A percentile compares a stretch with the other conserved stretches of the same genome.
These are phyloP conservation scores for Amphiura filiformis DNA, from an alignment of 35 echinoderm and acorn worm species.

Conservation along the genomic window DNA sequence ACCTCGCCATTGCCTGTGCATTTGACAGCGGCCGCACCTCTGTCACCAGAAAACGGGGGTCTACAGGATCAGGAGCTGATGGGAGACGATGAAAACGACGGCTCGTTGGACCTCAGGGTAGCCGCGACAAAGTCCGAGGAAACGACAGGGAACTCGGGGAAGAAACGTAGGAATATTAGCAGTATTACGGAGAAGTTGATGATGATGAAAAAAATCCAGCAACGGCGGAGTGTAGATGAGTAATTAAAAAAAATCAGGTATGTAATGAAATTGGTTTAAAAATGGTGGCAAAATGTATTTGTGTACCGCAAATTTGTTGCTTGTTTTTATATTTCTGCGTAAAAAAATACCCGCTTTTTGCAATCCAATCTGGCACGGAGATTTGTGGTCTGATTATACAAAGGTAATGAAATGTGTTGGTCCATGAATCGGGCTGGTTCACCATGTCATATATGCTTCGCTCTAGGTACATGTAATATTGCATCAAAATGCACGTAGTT, in stretches of 20 bases:
- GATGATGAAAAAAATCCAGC: not conserved
- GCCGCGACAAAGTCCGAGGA: too few species aligned
- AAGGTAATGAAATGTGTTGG: not conserved
- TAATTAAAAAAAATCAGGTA: too few species aligned
- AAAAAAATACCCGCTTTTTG: not conserved
- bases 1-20: too few species aligned
- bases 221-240: not conserved
- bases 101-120: not conserved
- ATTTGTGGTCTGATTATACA: not conserved
- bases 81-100: not conserved
- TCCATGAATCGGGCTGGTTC: too few species aligned
- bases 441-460: too few species aligned
- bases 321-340: not conserved
- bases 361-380: not conserved
- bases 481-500: too few species aligned
- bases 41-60: not conserved
- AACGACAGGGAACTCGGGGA: not conserved
- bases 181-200: not conserved
- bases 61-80: not conserved
- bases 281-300: not conserved
- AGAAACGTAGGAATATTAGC: not conserved
- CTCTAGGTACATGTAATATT: too few species aligned
- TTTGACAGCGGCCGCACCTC: too few species aligned
- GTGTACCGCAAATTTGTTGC: not conserved
- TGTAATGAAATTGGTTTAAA: not conserved